phyloP scores from a whole-genome alignment of 1,140 invertebrate genomes.

The Octopus sinensis region DNA sequence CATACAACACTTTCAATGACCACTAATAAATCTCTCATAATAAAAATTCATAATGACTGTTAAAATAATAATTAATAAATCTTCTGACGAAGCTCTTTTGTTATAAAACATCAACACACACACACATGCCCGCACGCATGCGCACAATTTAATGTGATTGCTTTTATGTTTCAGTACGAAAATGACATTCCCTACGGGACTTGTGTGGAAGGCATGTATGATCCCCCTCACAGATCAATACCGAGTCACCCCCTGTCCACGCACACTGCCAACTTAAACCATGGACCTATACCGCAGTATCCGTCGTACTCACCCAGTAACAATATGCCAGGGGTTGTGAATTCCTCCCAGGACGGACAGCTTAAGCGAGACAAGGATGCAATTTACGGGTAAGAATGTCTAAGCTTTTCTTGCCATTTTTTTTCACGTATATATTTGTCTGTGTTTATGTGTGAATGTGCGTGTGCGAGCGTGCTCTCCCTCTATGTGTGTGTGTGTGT shows the following conservation, averaged over 20 bases:
- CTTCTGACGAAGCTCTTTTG: no score
- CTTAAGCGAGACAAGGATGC: conserved; percentile 93
- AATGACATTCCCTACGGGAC: conserved; percentile 46
- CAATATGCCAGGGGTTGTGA: conserved; percentile 48
- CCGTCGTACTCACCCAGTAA: conserved; percentile 43
- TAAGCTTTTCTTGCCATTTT: conserved; percentile 52
- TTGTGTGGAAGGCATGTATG: conserved; percentile 49
- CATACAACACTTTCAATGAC: no score
- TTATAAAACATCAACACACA: not conserved
- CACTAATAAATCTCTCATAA: no score
- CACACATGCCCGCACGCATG: not conserved
- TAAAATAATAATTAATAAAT: no score
- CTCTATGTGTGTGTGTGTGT: no score
- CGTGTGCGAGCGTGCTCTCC: no score
- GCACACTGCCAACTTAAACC: conserved; percentile 34
- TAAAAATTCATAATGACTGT: no score
- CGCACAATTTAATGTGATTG: conserved; percentile 14
- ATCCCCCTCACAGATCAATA: conserved; percentile 40
- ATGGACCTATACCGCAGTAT: conserved; percentile 45
- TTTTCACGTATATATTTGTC: not conserved
- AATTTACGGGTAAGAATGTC: conserved; percentile 83
- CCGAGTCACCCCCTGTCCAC: conserved; percentile 39
- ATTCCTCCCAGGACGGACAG: conserved; percentile 51
- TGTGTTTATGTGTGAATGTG: no score
- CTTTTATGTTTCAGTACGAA: conserved; percentile 44